phyloP scores from a whole-genome alignment of 1,140 invertebrate genomes.

The Semibalanus balanoides region DNA sequence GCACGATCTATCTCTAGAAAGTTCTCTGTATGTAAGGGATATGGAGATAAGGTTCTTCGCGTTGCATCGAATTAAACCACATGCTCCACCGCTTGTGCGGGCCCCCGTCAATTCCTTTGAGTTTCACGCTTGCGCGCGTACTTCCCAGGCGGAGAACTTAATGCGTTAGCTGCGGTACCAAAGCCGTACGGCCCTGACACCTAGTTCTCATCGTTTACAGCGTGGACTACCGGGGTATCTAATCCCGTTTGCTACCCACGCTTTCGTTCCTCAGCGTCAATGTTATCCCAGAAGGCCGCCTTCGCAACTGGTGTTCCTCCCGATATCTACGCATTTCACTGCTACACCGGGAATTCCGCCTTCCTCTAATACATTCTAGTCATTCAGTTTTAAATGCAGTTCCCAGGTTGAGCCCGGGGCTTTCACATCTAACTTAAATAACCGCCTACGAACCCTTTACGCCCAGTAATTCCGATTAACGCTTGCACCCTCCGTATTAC shows the following conservation, averaged over 20 bases:
- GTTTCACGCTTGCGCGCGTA: constrained; percentile 34
- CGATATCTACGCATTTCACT: constrained; percentile 31
- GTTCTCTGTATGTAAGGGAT: constrained; percentile 23
- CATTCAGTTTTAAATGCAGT: constrained; percentile 24
- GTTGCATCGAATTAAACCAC: constrained; percentile 39
- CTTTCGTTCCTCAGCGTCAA: constrained; percentile 33
- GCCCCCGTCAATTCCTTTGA: constrained; percentile 35
- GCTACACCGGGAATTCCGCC: constrained; percentile 31
- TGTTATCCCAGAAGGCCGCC: constrained; percentile 25
- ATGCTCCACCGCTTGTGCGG: constrained; percentile 38
- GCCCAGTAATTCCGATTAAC: constrained; percentile 37
- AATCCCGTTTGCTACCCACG: constrained; percentile 35
- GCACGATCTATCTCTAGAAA: constrained; percentile 10
- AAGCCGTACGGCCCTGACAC: constrained; percentile 19
- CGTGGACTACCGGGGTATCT: constrained; percentile 37
- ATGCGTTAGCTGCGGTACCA: constrained; percentile 30
- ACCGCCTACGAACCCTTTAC: constrained; percentile 34
- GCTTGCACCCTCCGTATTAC: constrained; percentile 36
- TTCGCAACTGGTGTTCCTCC: constrained; percentile 33
- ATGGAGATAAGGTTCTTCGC: constrained; percentile 38
- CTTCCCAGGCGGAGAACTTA: constrained; percentile 34
- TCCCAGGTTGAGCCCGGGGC: constrained; percentile 27
- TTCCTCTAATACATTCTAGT: constrained; percentile 28
- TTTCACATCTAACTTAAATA: constrained; percentile 29
- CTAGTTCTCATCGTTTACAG: constrained; percentile 32